Conservation (phyloP, 2,888 invertebrate species). For the Callyntrura sp. region DNA sequence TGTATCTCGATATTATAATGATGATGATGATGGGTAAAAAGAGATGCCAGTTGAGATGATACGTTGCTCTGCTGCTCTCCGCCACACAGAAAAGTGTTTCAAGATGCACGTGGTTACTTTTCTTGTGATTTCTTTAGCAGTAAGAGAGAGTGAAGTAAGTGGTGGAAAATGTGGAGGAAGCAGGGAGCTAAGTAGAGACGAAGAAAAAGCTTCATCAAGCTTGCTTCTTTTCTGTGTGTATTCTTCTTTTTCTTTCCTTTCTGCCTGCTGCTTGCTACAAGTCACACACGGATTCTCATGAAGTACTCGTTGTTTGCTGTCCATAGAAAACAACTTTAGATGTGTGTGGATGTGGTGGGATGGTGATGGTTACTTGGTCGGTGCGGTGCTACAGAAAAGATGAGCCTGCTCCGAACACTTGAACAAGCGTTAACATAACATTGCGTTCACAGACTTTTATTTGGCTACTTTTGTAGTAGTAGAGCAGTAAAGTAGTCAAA, state of each 20-base stretch:
- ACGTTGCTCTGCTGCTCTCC: conserved; percentile 43
- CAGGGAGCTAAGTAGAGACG: conserved; percentile 37
- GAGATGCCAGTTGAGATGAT: conserved; percentile 48
- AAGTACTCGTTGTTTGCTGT: conserved; percentile 45
- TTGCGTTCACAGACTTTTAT: neutral
- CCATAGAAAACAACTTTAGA: conserved; percentile 11
- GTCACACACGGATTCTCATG: conserved; percentile 71
- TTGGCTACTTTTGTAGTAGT: conserved; percentile 37
- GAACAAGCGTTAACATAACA: conserved; percentile 54
- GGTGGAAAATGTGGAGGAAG: conserved; percentile 63
- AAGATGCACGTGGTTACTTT: conserved; percentile 71
- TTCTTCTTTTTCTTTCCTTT: conserved; percentile 61
- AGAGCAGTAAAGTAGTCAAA: neutral
- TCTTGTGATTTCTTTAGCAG: conserved; percentile 60
- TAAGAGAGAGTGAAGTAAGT: conserved; percentile 57
- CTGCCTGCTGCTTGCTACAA: conserved; percentile 55
- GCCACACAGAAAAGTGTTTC: conserved; percentile 48
- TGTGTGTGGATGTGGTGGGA: neutral
- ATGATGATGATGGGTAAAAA: conserved; percentile 43
- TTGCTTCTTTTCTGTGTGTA: conserved; percentile 34
- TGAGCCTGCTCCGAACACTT: conserved; percentile 64
- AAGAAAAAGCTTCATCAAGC: conserved; percentile 56
- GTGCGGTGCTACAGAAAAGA: conserved; percentile 62
- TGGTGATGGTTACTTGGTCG: conserved; percentile 8
- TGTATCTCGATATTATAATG: conserved; percentile 41